phyloP scores from a whole-genome alignment of 2,797 vertebrate genomes.

The Euphonia xanthogaster region DNA sequence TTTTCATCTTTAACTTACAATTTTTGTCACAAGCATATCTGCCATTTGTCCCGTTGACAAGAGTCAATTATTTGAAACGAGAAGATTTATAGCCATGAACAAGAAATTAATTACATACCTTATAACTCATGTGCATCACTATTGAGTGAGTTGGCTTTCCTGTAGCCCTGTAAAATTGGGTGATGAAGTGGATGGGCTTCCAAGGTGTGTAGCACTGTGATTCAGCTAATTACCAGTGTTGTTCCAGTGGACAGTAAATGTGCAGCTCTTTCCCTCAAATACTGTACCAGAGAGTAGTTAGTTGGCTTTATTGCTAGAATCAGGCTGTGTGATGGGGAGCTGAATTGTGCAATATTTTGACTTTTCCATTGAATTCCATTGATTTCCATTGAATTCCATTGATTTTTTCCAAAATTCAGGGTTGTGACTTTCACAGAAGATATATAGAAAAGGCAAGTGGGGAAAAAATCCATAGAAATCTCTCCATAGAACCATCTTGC shows the following conservation, averaged over 20 bases:
- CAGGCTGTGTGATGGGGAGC: background rate
- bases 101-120: background rate
- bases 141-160: background rate
- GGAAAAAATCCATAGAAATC: background rate
- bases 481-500: background rate
- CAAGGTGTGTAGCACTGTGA: background rate
- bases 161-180: background rate
- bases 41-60: background rate
- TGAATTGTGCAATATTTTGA: background rate
- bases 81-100: background rate
- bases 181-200: background rate
- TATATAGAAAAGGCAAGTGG: fast-evolving
- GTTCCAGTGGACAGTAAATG: background rate
- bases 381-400: background rate
- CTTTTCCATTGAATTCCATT: background rate
- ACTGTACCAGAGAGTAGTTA: background rate
- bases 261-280: background rate
- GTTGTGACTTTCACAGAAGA: background rate
- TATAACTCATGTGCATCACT: background rate
- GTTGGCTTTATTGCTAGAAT: background rate
- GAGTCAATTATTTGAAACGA: background rate
- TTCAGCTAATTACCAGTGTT: background rate
- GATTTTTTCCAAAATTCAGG: background rate
- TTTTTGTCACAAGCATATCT: background rate
- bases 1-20: background rate